Evolutionary conservation across 2,113 vertebrate genomes (phyloP), one percentile per base, ranked within the genome.

Genomic region (Sylvilagus bachmani): DNA sequence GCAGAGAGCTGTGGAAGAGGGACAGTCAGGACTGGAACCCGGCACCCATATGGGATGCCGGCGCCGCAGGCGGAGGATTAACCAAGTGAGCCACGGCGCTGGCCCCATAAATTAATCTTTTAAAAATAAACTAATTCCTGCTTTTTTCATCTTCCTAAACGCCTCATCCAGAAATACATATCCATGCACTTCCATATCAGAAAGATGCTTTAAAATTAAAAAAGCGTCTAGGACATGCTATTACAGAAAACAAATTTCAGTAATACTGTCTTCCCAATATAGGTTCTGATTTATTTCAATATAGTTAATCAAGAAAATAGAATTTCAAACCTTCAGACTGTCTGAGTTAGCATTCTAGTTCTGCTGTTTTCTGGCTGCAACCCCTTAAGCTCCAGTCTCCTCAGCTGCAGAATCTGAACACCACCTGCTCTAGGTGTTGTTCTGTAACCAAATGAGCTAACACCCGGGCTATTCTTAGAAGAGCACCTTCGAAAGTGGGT

Each of bases 401-500:
- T 77, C 17, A 81, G 78, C 25, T 49, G 1, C 71, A 77, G 93
- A 92, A 80, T 51, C 12, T 86, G 73, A 69, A 49, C 69, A 79
- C 25, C 27, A 78, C 58, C 71, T 84, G 81, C 9, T 81, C 85
- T 64, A 86, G 51, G 73, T 51, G 5, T 61, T 69, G 12, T 78
- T 77, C 61, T 66, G 71, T n/a, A 93, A 91, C 69, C 55, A 86
- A 73, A 53, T 6, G 53, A 94, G 36, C 44, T 84, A 78, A 96
- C 36, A 89, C 3, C 77, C 16, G 31, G 24, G 58, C 58, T 84
- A 6, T 74, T n/a, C 19, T 93, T 25, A 86, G 21, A 92, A 58
- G 5, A 89, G 11, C 58, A 9, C 61, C 16, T 51, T 66, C 38
- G 49, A 66, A 6, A 92, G 21, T 84, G 12, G 80, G 16, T 16